These are phyloP conservation scores for Euglossa dilemma DNA, from an alignment of 1,140 invertebrate genomes.

Conservation along the genomic window DNA sequence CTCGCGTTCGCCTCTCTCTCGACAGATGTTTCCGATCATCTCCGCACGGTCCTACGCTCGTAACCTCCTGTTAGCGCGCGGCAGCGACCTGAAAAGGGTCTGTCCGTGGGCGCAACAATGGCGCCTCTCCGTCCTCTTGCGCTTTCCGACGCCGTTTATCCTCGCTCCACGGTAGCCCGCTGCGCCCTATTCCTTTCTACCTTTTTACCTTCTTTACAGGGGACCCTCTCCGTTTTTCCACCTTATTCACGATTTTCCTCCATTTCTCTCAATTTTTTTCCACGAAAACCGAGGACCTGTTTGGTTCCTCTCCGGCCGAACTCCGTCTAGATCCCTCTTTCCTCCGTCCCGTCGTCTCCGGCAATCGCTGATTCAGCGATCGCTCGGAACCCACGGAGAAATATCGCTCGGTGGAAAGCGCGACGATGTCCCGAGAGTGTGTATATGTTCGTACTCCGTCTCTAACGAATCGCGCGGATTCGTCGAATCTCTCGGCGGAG, in stretches of 20 bases:
- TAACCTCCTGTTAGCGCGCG: constrained; percentile 4
- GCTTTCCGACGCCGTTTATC: constrained; percentile 44
- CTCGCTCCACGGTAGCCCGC: constrained; percentile 30
- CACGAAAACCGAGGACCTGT: not conserved
- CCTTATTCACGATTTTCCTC: not conserved
- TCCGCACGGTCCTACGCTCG: not conserved
- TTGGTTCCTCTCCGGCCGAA: too few relatives aligned
- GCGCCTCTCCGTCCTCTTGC: not conserved
- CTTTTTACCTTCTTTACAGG: not conserved
- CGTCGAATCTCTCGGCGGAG: too few relatives aligned
- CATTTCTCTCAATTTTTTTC: too few relatives aligned
- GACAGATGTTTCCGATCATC: constrained; percentile 66
- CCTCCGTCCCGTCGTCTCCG: not conserved
- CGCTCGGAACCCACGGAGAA: too few relatives aligned
- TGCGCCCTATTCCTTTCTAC: not conserved
- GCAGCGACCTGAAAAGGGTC: constrained; percentile 33
- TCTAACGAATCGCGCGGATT: not conserved
- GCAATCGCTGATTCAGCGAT: too few relatives aligned
- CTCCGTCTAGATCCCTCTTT: not conserved
- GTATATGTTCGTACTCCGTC: too few relatives aligned
- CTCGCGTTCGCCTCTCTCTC: constrained; percentile 25
- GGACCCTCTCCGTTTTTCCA: not conserved
- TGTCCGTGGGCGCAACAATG: constrained; percentile 50
- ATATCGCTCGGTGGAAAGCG: too few relatives aligned
- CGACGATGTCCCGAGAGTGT: too few relatives aligned